Conservation (phyloP, 2,888 invertebrate species). For the Epinotia nisella region DNA sequence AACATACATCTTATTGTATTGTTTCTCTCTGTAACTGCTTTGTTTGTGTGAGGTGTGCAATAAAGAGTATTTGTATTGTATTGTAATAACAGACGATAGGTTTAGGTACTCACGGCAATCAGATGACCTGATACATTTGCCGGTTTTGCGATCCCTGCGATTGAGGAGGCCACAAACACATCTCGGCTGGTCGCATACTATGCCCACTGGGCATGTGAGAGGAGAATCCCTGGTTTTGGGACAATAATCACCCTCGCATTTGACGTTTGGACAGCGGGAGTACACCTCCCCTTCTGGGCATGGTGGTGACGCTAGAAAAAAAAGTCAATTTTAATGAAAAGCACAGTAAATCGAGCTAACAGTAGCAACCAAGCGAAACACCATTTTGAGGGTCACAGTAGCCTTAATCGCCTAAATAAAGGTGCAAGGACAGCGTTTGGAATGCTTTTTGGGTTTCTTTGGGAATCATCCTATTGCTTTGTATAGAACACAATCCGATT, state of each 20-base stretch:
- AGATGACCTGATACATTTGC: constrained; percentile 48
- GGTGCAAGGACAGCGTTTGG: too few relatives aligned
- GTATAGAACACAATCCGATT: too few relatives aligned
- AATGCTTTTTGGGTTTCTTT: too few relatives aligned
- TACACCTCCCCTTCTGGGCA: constrained; percentile 48
- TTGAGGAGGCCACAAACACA: constrained; percentile 49
- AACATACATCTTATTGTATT: too few relatives aligned
- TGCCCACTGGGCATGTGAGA: constrained; percentile 46
- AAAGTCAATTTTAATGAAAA: neutral
- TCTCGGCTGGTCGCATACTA: constrained; percentile 48
- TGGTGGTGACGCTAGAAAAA: constrained; percentile 38
- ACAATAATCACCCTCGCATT: constrained; percentile 50
- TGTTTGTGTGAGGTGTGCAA: too few relatives aligned
- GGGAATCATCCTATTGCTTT: too few relatives aligned
- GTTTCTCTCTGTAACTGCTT: too few relatives aligned
- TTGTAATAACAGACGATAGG: neutral
- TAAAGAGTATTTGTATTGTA: too few relatives aligned
- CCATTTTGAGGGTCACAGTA: too few relatives aligned
- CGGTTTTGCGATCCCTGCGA: constrained; percentile 46
- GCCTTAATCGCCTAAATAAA: too few relatives aligned
- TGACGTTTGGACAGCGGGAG: constrained; percentile 28
- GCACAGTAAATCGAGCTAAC: too few relatives aligned
- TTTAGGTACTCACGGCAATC: constrained; percentile 41
- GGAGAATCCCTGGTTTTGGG: constrained; percentile 43
- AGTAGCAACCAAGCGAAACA: too few relatives aligned